A percentile compares a stretch with the other conserved stretches of the same genome.
Evolutionary conservation across 2,797 vertebrate species (phyloP).

Genomic region (Coilia nasus): DNA sequence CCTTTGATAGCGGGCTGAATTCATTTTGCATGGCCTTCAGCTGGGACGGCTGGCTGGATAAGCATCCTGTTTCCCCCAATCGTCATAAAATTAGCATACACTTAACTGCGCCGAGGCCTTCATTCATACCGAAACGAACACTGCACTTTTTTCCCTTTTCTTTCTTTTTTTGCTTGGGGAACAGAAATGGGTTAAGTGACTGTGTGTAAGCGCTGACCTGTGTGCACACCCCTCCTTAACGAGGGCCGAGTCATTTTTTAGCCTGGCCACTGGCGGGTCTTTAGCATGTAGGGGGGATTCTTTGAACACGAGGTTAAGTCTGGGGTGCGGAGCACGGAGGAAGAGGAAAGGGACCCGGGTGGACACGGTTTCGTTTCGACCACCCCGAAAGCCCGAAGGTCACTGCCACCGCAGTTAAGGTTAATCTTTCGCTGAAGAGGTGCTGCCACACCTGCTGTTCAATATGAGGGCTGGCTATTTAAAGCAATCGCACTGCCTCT

Average conservation of each 20-base stretch:
- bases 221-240: no score
- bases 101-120: slow-evolving; percentile 4
- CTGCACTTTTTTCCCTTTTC: no score
- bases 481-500: slow-evolving; percentile 36
- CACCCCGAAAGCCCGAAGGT: slow-evolving; percentile 34
- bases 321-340: neutral
- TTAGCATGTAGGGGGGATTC: neutral
- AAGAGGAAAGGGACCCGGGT: neutral
- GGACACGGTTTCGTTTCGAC: neutral
- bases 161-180: no score
- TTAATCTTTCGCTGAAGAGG: slow-evolving; percentile 30
- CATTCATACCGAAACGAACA: no score
- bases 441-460: slow-evolving; percentile 32
- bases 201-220: no score
- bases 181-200: no score
- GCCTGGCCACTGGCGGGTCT: neutral
- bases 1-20: slow-evolving; percentile 45
- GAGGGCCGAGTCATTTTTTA: neutral
- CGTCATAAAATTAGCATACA: slow-evolving; percentile 31
- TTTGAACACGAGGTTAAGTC: neutral
- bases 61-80: slow-evolving; percentile 39
- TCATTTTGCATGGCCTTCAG: slow-evolving; percentile 39
- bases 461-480: slow-evolving; percentile 17
- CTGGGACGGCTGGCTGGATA: slow-evolving; percentile 24
- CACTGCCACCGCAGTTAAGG: slow-evolving; percentile 8